phyloP scores from a whole-genome alignment of 2,888 invertebrate genomes.

The Cinara cedri region DNA sequence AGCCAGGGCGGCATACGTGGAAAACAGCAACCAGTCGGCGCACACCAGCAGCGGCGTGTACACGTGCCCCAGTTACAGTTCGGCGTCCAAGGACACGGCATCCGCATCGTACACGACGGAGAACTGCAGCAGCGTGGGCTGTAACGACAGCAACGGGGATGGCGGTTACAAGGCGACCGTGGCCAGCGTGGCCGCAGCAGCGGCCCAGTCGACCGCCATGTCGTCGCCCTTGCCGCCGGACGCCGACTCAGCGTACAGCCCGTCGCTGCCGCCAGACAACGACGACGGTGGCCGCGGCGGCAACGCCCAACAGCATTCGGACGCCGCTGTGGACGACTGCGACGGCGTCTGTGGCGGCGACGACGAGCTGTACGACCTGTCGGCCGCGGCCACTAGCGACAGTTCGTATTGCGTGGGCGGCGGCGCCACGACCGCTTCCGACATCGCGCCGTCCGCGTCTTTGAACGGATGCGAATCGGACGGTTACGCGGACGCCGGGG shows the following conservation, averaged over 20 bases:
- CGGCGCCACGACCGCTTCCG: conserved; percentile 1
- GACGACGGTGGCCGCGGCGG: not conserved
- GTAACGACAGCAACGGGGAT: not conserved
- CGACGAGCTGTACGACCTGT: conserved; percentile 61
- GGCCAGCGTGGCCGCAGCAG: not conserved
- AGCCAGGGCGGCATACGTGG: conserved; percentile 61
- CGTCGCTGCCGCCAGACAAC: conserved; percentile 23
- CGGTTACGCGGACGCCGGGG: conserved; percentile 63
- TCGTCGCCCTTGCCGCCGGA: not conserved
- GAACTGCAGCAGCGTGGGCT: conserved; percentile 34
- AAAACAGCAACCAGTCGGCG: conserved; percentile 65
- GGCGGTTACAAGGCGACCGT: not conserved
- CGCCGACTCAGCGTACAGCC: conserved; percentile 32
- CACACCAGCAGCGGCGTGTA: conserved; percentile 82
- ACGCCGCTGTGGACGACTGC: conserved; percentile 14
- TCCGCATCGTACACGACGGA: conserved; percentile 49
- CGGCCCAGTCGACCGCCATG: not conserved
- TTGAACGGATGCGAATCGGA: conserved; percentile 25
- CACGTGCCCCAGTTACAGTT: conserved; percentile 66
- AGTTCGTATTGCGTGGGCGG: conserved; percentile 58
- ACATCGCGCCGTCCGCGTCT: not conserved
- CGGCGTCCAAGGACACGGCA: conserved; percentile 37
- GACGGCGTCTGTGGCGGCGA: conserved; percentile 3
- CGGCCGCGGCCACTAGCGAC: conserved; percentile 59
- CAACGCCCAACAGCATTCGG: not conserved